Evolutionary conservation across 92 coral and sea anemone genomes (phyloP), one percentile per base, ranked within the genome.

Genomic region (Bergia sp.): DNA sequence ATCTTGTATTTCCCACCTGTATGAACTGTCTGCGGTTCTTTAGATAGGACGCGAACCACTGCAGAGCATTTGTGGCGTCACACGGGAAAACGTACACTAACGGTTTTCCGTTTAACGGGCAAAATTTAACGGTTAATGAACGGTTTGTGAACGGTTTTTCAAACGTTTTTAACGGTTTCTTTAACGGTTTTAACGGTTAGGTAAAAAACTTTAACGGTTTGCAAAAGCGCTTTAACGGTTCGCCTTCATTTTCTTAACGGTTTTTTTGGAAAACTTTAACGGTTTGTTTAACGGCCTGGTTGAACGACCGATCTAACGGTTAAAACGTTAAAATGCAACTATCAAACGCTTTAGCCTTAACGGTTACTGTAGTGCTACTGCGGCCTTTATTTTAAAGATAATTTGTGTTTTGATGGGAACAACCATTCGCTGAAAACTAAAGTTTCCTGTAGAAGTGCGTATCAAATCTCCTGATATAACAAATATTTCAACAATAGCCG

Each of bases 391-490:
- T 74, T 74, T 74, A 74, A 74, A 76, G 80, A 76, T 76, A 76
- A 76, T 76, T 74, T 74, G 78, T 11, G 55, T 76, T 76, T 76
- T 76, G 55, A 76, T 40, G 53, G 80, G 53, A 40, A 76, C 80
- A 76, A 76, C 80, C 55, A 41, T 75, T 75, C 79, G 79, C 79
- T 75, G 79, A 75, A 75, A 75, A 75, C 79, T 75, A 75, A 75
- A 75, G 79, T 75, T 75, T 75, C 79, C n/a, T 75, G 79, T 75
- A 75, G 79, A 75, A 75, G 79, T 75, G 79, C 79, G 79, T 75
- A 75, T 75, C 37, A 75, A 75, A 75, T 75, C 79, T 75, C 79
- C 79, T 75, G 79, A 75, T 15, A 75, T 75, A 75, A 75, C n/a
- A n/a, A n/a, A 75, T 75, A 75, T 75, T 67, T 67, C 73, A 67